These are phyloP conservation scores for Pteromalus puparum DNA, from an alignment of 1,140 invertebrate species.

Conservation along the genomic window DNA sequence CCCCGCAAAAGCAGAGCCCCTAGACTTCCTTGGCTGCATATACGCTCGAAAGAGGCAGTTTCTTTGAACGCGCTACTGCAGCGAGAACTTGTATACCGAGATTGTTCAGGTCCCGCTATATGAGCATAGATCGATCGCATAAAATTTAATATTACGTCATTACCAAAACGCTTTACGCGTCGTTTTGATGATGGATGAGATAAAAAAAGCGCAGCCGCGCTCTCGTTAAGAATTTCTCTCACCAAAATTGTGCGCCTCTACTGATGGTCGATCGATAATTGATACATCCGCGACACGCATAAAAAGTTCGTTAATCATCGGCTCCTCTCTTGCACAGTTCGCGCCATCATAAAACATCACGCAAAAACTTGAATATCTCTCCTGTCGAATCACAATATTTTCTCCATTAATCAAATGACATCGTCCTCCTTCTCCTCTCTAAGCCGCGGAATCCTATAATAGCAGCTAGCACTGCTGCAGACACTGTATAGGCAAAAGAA, in stretches of 20 bases:
- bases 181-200: too few species aligned
- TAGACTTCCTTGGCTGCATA: not conserved
- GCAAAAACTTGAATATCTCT: not conserved
- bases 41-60: too few species aligned
- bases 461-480: not conserved
- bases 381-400: not conserved
- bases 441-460: not conserved
- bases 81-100: too few species aligned
- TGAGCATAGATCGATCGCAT: too few species aligned
- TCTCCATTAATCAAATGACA: constrained; percentile 18
- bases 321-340: not conserved
- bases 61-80: too few species aligned
- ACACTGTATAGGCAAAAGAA: not conserved
- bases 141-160: too few species aligned
- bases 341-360: not conserved
- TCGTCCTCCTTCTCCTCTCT: not conserved
- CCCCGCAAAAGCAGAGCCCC: not conserved
- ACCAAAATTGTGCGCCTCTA: too few species aligned
- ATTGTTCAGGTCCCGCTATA: too few species aligned
- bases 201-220: too few species aligned
- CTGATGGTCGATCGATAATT: not conserved
- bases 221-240: too few species aligned
- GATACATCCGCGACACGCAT: not conserved
- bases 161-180: too few species aligned
- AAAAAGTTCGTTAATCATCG: constrained; percentile 1